phyloP scores from a whole-genome alignment of 2,797 vertebrate species.

The Euphonia xanthogaster region DNA sequence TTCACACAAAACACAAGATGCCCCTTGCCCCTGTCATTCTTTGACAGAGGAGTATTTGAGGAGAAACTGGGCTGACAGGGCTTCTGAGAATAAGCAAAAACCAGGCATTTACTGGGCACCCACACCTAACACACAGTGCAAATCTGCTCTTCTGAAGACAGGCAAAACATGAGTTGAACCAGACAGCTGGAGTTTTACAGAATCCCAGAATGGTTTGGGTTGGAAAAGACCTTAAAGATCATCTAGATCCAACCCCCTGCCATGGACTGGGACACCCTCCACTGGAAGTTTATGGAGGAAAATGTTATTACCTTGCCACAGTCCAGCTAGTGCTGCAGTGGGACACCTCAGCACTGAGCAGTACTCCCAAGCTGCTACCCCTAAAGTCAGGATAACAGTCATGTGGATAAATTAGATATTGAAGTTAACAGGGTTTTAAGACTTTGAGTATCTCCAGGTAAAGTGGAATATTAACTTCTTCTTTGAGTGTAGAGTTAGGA shows the following conservation, averaged over 20 bases:
- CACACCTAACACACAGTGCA: background rate
- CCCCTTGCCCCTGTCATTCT: background rate
- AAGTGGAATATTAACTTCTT: background rate
- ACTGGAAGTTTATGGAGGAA: background rate
- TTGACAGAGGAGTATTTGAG: background rate
- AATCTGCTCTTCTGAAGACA: background rate
- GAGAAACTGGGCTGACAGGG: background rate
- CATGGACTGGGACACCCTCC: background rate
- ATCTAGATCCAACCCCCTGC: background rate
- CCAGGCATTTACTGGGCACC: background rate
- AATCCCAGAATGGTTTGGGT: background rate
- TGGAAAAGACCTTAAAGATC: background rate
- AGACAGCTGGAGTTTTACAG: background rate
- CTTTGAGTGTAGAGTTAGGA: background rate
- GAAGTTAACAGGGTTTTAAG: background rate
- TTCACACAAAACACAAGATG: background rate
- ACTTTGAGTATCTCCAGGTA: background rate
- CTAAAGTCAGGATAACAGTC: background rate
- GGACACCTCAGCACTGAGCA: background rate
- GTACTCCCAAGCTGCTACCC: background rate
- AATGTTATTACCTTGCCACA: background rate
- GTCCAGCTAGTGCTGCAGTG: background rate
- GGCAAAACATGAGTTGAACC: background rate
- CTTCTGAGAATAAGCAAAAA: background rate
- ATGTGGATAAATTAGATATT: rapidly evolving